These are phyloP conservation scores for Okapia johnstoni DNA, from an alignment of 2,113 vertebrate species.

Conservation along the genomic window DNA sequence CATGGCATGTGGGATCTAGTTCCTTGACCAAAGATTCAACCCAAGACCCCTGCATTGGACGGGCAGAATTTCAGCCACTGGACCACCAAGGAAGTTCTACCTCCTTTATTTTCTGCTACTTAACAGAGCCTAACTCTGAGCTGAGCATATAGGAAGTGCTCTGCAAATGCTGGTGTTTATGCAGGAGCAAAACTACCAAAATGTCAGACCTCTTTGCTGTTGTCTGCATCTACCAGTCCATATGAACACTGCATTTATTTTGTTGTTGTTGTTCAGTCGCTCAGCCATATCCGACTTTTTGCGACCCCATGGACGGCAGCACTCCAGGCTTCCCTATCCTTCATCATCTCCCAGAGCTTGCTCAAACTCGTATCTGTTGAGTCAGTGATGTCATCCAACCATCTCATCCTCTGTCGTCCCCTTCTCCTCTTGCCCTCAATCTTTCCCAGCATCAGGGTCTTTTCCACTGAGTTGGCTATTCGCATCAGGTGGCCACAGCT, in stretches of 20 bases:
- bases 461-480: not conserved
- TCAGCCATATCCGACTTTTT: not conserved
- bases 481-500: not conserved
- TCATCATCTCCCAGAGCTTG: not conserved
- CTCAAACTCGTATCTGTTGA: not conserved
- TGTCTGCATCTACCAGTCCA: not conserved
- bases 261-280: not conserved
- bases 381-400: not conserved
- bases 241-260: not conserved
- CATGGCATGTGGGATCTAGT: not conserved
- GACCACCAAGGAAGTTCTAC: not conserved
- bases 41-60: not conserved
- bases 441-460: not conserved
- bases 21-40: not conserved
- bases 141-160: not conserved
- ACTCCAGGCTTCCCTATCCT: not conserved
- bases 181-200: not conserved
- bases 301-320: not conserved
- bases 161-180: no score
- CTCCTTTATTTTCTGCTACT: not conserved
- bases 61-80: not conserved
- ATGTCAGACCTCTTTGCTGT: not conserved
- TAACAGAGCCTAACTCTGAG: not conserved
- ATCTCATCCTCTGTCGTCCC: not conserved
- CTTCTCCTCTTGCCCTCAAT: not conserved